These are phyloP conservation scores for Nesogale talazaci DNA, from an alignment of 2,113 vertebrate species.

Conservation along the genomic window DNA sequence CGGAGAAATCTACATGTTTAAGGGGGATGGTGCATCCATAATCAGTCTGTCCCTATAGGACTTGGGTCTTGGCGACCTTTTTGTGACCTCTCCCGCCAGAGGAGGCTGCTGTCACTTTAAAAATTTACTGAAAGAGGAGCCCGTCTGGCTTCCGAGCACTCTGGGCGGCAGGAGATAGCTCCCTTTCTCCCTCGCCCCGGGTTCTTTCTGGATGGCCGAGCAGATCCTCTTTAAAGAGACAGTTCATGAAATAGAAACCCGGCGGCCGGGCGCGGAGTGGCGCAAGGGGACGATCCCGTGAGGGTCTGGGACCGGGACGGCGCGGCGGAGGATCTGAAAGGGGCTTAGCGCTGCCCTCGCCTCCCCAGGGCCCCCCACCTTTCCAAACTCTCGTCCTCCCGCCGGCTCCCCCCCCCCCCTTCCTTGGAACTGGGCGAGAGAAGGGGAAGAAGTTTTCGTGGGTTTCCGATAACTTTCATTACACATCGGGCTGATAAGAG, in stretches of 20 bases:
- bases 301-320: constrained; percentile 66
- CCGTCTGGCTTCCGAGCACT: constrained; percentile 88
- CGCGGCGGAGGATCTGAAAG: constrained; percentile 28
- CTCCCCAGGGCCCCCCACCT: constrained; percentile 53
- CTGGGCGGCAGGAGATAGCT: constrained; percentile 82
- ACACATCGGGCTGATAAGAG: constrained; percentile 83
- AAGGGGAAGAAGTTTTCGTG: constrained; percentile 83
- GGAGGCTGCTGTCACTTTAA: constrained; percentile 94
- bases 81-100: constrained; percentile 92
- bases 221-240: constrained; percentile 88
- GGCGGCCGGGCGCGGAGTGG: constrained; percentile 72
- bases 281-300: constrained; percentile 80
- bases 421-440: constrained; percentile 52
- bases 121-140: constrained; percentile 89
- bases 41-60: constrained; percentile 86
- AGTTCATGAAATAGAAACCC: constrained; percentile 83
- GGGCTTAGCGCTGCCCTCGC: constrained; percentile 36
- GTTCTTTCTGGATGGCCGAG: constrained; percentile 84
- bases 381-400: constrained; percentile 53
- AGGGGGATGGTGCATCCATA: constrained; percentile 84
- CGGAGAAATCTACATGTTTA: constrained; percentile 81
- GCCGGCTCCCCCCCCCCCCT: not conserved
- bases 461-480: constrained; percentile 82
- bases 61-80: constrained; percentile 90
- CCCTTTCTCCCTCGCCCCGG: constrained; percentile 76